A percentile compares a stretch with the other conserved stretches of the same genome.
Conservation (phyloP, 2,797 vertebrate species). For the Oceanodroma leucorhoa region DNA sequence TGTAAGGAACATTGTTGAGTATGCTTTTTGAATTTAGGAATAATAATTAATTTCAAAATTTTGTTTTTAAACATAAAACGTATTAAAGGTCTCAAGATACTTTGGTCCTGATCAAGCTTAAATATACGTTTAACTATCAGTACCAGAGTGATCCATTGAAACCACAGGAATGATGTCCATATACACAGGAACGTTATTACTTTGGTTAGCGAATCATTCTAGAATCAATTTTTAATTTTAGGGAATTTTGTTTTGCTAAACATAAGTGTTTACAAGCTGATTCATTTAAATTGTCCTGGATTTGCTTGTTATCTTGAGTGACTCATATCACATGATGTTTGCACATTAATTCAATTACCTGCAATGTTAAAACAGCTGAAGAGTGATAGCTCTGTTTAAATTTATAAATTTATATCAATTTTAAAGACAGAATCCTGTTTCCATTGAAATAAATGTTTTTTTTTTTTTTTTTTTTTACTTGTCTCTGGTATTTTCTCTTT, state of each 20-base stretch:
- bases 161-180: not conserved
- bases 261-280: not conserved
- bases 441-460: not conserved
- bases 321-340: not conserved
- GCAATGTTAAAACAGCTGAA: not conserved
- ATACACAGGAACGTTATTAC: not conserved
- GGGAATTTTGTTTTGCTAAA: not conserved
- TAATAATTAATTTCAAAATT: not conserved
- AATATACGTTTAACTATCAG: not conserved
- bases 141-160: not conserved
- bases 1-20: not conserved
- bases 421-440: not conserved
- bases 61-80: not conserved
- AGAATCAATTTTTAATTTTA: not conserved
- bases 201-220: not conserved
- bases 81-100: not conserved
- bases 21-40: not conserved
- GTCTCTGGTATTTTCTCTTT: not conserved
- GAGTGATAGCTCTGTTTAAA: not conserved
- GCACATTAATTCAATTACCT: not conserved
- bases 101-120: not conserved
- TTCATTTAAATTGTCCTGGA: not conserved
- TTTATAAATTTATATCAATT: not conserved
- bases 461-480: not conserved
- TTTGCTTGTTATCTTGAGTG: not conserved